phyloP scores from a whole-genome alignment of 1,140 invertebrate species.

The Euwallacea similis region DNA sequence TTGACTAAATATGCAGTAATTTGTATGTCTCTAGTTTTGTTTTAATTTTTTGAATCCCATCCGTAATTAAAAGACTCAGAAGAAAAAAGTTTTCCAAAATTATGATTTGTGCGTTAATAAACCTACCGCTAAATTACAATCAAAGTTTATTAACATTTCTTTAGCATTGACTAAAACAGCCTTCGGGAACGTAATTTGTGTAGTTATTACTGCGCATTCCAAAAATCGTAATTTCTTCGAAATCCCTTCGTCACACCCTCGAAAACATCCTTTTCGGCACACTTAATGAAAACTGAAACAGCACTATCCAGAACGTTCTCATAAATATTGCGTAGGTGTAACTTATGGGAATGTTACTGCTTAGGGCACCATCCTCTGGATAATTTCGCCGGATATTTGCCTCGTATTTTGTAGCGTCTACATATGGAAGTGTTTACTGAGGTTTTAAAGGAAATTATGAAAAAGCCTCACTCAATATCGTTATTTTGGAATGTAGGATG shows the following conservation, averaged over 20 bases:
- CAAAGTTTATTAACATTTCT: conserved; percentile 1
- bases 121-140: too few species aligned
- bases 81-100: not conserved
- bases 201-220: conserved; percentile 7
- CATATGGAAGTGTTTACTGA: not conserved
- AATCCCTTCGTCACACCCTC: conserved; percentile 24
- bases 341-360: conserved; percentile 17
- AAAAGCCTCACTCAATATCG: not conserved
- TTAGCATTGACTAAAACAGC: not conserved
- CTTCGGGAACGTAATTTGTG: conserved; percentile 15
- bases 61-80: too few species aligned
- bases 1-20: not conserved
- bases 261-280: conserved; percentile 23
- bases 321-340: conserved; percentile 15
- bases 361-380: not conserved
- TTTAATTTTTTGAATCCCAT: not conserved
- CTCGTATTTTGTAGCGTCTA: conserved; percentile 15
- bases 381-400: conserved; percentile 24
- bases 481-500: too few species aligned
- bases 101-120: not conserved
- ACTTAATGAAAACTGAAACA: conserved; percentile 20
- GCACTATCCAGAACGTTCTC: conserved; percentile 9
- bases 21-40: not conserved
- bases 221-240: conserved; percentile 4
- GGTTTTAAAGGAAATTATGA: not conserved